Evolutionary conservation across 53 echinoderm and acorn worm genomes (phyloP), one percentile per base, ranked within the genome.

Genomic region (Apostichopus leukothele): DNA sequence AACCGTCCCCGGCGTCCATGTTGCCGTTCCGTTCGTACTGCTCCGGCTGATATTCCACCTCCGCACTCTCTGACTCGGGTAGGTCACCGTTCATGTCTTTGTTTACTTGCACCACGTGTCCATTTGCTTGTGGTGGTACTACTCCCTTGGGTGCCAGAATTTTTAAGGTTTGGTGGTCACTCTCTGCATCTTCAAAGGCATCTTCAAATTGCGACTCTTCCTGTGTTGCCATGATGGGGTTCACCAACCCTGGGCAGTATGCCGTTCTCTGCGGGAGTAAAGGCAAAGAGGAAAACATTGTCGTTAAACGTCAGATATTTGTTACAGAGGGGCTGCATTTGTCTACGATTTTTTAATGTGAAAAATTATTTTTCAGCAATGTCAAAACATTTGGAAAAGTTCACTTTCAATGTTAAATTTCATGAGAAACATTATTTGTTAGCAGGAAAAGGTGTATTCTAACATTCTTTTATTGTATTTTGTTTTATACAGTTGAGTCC

Each of bases 181-280:
- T 97, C 83, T 97, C 97, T 11, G 93, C 97, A 81, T 97, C 97
- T 84, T 97, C 97, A 78, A 95, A 92, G 73, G 97, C 97, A 86
- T 97, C 97, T n/a, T 97, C 97, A 92, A 97, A 97, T 87, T 97
- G 97, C 51, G 95, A 88, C 55, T 90, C 91, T 59, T 95, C 97
- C 78, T 90, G 94, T 78, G 92, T 91, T 39, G 96, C 94, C 96
- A 96, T 96, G 93, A 63, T 93, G 86, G 92, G 53, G 73, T 2
- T 87, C 88, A 74, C 75, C 88, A 75, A 87, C 51, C 68, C 85
- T 60, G 85, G 85, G 67, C 85, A 66, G 85, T 85, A 85, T 5
- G 85, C 25, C 85, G 85, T 39, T 85, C 85, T 85, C 85, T 85
- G 66, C 11, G 67, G 67, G 18, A n/a, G 71, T 16, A n/a, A 19